A percentile compares a stretch with the other conserved stretches of the same genome.
phyloP scores from a whole-genome alignment of 2,113 vertebrate species.

The Dasyornis broadbenti region DNA sequence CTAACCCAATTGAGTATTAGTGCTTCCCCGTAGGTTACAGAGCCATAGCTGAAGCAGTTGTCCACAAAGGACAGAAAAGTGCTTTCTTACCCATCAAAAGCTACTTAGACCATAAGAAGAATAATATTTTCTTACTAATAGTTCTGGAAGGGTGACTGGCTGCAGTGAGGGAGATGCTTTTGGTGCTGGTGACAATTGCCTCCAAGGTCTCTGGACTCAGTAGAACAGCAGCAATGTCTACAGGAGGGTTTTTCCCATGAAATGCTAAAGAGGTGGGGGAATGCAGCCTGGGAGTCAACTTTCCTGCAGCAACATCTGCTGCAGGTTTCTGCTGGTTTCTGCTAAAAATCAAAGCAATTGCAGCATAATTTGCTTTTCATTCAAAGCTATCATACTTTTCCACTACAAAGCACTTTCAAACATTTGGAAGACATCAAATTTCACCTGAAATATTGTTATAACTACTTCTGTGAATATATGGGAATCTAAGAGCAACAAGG shows the following conservation, averaged over 20 bases:
- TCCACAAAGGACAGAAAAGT: background rate
- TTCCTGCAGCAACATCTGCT: background rate
- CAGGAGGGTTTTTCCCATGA: background rate
- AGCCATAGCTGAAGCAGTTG: background rate
- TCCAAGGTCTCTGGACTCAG: conserved; percentile 33
- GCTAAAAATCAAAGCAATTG: background rate
- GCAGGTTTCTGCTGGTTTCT: conserved; percentile 17
- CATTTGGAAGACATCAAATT: background rate
- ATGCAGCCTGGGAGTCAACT: background rate
- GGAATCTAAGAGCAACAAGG: background rate
- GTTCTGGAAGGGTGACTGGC: background rate
- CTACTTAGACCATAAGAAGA: background rate
- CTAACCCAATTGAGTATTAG: background rate
- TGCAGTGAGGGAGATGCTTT: too few species aligned
- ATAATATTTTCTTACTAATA: background rate
- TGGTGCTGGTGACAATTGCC: conserved; percentile 29
- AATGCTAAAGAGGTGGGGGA: background rate
- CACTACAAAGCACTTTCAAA: background rate
- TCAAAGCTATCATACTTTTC: background rate
- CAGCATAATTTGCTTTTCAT: background rate
- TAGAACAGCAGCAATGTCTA: background rate
- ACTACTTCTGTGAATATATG: background rate
- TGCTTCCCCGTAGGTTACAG: background rate
- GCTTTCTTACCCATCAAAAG: background rate
- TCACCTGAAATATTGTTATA: background rate